phyloP scores from a whole-genome alignment of 2,113 vertebrate species.

The Labrus mixtus region DNA sequence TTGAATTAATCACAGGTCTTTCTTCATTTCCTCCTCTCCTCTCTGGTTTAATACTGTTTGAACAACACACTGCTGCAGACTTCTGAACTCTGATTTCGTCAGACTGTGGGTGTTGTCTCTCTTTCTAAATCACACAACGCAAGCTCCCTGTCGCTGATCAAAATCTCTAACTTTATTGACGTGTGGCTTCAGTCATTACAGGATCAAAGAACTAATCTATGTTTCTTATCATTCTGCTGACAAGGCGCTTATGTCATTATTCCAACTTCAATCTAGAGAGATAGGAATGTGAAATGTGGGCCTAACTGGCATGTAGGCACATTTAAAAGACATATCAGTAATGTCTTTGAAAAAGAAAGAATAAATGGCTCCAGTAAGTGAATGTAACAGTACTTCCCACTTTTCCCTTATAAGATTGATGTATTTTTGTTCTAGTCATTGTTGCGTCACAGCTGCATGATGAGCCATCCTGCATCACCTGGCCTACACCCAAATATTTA shows the following conservation, averaged over 20 bases:
- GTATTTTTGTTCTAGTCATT: background rate
- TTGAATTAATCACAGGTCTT: background rate
- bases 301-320: conserved; percentile 4
- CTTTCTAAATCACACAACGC: conserved; percentile 29
- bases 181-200: background rate
- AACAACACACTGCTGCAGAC: background rate
- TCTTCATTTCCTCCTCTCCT: conserved; percentile 25
- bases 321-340: conserved; percentile 27
- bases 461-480: conserved; percentile 32
- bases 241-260: conserved; percentile 31
- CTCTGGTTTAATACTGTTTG: background rate
- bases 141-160: background rate
- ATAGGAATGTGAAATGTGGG: conserved; percentile 31
- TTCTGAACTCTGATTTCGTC: conserved; percentile 42
- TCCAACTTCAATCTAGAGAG: conserved; percentile 34
- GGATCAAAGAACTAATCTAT: background rate
- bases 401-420: background rate
- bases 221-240: conserved; percentile 44
- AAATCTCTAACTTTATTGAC: conserved; percentile 20
- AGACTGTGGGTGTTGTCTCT: conserved; percentile 15
- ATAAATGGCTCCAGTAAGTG: no score
- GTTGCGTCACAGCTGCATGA: background rate
- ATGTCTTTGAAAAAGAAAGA: no score
- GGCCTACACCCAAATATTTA: conserved; percentile 7
- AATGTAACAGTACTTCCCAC: background rate